Percentiles rank a stretch among this genome's conserved stretches.
Conservation (phyloP, 2,888 invertebrate genomes). For the Diloba caeruleocephala region DNA sequence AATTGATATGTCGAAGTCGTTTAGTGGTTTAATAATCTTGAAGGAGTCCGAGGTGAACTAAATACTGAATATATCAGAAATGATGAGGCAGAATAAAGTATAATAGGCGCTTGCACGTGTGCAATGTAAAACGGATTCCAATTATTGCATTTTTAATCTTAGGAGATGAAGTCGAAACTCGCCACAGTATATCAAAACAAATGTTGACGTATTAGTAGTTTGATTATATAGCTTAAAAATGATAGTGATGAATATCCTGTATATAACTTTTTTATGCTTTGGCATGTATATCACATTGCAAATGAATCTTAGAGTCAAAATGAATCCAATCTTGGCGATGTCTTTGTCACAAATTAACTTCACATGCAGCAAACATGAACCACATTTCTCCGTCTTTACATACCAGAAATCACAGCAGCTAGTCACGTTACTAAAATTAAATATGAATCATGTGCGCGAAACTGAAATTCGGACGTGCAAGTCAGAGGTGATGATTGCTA, state of each 20-base stretch:
- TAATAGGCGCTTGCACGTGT: too few species aligned
- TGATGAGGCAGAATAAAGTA: too few species aligned
- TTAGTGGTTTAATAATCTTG: too few species aligned
- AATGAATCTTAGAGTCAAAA: not conserved
- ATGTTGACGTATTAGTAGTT: too few species aligned
- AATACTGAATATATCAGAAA: too few species aligned
- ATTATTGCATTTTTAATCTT: too few species aligned
- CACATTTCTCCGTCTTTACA: slow-evolving; percentile 16
- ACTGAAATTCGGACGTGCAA: slow-evolving; percentile 69
- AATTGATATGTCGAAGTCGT: too few species aligned
- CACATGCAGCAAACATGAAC: slow-evolving; percentile 24
- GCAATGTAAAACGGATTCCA: too few species aligned
- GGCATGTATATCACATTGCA: not conserved
- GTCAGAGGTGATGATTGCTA: slow-evolving; percentile 82
- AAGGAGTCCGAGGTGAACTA: too few species aligned
- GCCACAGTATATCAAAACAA: too few species aligned
- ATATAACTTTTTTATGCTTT: slow-evolving; percentile 6
- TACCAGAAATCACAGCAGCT: slow-evolving; percentile 21
- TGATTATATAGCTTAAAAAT: too few species aligned
- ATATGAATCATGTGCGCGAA: slow-evolving; percentile 52
- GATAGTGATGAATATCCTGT: slow-evolving; percentile 33
- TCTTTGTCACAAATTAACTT: slow-evolving; percentile 22
- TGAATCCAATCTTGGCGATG: slow-evolving; percentile 1
- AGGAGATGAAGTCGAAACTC: too few species aligned
- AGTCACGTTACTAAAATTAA: slow-evolving; percentile 50